Evolutionary conservation across 1,140 invertebrate genomes (phyloP), one percentile per base, ranked within the genome.

Genomic region (Eufriesea mexicana): DNA sequence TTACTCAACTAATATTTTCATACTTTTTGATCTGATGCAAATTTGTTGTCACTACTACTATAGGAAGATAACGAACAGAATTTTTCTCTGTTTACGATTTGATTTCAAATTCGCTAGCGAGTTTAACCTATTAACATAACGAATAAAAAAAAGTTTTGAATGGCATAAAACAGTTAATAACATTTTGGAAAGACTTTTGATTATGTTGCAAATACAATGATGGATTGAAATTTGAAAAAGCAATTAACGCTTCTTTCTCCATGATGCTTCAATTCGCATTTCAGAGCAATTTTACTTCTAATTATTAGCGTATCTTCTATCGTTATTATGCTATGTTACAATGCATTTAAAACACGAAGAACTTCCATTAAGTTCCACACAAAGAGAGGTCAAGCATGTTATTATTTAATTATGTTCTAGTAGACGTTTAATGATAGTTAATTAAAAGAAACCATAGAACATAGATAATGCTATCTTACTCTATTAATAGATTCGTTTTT

Each of bases 281-380:
- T 28, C 64, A 54, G 78, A 83, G 23, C 74, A 47, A 45, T 79
- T 85, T 85, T 79, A 73, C 49, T n/a, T 83, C 86, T 88, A 88
- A 82, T 71, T 59, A 6, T 79, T 86, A 88, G 72, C 70, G 77
- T 84, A 79, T 67, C 57, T 78, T 85, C 87, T 87, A 91, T 82
- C 16, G 61, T 88, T 67, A 85, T 89, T 70, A 86, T 88, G 90
- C 90, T 92, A 92, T 90, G 88, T 91, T 92, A 93, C 90, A 92
- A 90, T 91, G 90, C 90, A 76, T 80, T 89, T 86, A 86, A 90
- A 85, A 91, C 88, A 91, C 82, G 79, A 64, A 81, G 83, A 91
- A 87, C 85, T 74, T 80, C 57, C 51, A 75, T 86, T 66, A 66
- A 84, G 68, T 86, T 88, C 84, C 87, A 89, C 83, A 86, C 70